A percentile compares a stretch with the other conserved stretches of the same genome.
phyloP scores from a whole-genome alignment of 2,888 invertebrate species.

The Nudaria mundana region DNA sequence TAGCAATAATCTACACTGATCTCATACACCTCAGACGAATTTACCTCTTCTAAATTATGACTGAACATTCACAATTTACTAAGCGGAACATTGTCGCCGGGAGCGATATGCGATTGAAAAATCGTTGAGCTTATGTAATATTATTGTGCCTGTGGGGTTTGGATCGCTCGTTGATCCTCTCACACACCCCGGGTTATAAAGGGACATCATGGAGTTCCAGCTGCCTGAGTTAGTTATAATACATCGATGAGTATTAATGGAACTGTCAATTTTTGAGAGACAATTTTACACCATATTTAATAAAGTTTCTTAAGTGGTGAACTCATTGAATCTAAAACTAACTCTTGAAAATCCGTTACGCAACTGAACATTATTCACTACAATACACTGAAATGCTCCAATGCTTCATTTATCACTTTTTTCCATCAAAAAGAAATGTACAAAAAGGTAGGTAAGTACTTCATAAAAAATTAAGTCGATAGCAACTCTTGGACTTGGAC shows the following conservation, averaged over 20 bases:
- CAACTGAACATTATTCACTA: too few relatives aligned
- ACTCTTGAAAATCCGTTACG: too few relatives aligned
- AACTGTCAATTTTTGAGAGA: conserved; percentile 25
- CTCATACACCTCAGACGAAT: conserved; percentile 23
- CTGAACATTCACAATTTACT: conserved; percentile 60
- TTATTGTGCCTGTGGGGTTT: conserved; percentile 48
- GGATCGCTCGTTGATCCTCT: conserved; percentile 33
- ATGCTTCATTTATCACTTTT: too few relatives aligned
- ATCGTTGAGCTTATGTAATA: conserved; percentile 70
- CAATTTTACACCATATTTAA: too few relatives aligned
- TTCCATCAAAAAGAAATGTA: too few relatives aligned
- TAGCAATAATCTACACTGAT: too few relatives aligned
- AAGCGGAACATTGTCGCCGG: conserved; percentile 48
- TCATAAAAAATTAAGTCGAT: too few relatives aligned
- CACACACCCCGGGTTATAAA: conserved; percentile 34
- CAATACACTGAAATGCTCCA: too few relatives aligned
- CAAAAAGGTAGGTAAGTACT: too few relatives aligned
- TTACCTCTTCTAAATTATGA: conserved; percentile 52
- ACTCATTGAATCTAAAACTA: too few relatives aligned
- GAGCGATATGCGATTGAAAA: conserved; percentile 71
- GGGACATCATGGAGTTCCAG: conserved; percentile 27
- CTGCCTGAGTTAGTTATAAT: conserved; percentile 13
- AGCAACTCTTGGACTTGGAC: too few relatives aligned
- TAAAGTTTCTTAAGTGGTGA: too few relatives aligned
- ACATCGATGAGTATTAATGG: conserved; percentile 24